Evolutionary conservation across 2,113 vertebrate species (phyloP).

Genomic region (Canis aureus): DNA sequence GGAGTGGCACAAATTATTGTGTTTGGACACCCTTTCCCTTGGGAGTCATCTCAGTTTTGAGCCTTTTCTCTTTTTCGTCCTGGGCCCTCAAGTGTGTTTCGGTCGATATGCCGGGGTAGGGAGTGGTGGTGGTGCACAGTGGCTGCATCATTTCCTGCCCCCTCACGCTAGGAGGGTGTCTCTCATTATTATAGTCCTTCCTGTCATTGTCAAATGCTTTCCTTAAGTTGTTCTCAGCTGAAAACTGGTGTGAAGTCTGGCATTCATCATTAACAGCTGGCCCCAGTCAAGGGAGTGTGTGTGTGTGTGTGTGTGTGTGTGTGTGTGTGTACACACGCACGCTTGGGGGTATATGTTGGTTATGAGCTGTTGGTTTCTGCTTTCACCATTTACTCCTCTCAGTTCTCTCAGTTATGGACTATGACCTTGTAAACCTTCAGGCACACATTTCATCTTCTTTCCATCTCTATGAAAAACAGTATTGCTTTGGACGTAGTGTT

Average conservation of each 20-base stretch:
- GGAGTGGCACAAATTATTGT: background rate
- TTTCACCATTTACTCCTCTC: background rate
- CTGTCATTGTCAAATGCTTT: constrained; percentile 68
- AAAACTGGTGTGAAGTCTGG: constrained; percentile 75
- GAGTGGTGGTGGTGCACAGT: background rate
- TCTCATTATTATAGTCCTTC: constrained; percentile 53
- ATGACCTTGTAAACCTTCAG: constrained; percentile 1
- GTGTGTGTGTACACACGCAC: background rate
- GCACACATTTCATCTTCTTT: background rate
- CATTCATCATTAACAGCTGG: constrained; percentile 50
- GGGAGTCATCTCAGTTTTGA: background rate
- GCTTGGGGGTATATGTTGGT: background rate
- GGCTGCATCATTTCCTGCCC: constrained; percentile 66
- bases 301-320: too few species aligned
- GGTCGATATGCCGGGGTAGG: background rate
- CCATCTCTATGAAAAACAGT: background rate
- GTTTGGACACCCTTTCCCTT: background rate
- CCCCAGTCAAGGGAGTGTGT: background rate
- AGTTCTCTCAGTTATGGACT: background rate
- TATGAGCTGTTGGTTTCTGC: background rate
- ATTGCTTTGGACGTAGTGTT: background rate
- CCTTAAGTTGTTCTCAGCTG: constrained; percentile 64
- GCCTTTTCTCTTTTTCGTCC: background rate
- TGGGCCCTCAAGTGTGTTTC: background rate
- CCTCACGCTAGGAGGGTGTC: constrained; percentile 20